Percentiles rank a stretch among this genome's conserved stretches.
These are phyloP conservation scores for Rhinichthys klamathensis DNA, from an alignment of 2,113 vertebrate species.

Conservation along the genomic window DNA sequence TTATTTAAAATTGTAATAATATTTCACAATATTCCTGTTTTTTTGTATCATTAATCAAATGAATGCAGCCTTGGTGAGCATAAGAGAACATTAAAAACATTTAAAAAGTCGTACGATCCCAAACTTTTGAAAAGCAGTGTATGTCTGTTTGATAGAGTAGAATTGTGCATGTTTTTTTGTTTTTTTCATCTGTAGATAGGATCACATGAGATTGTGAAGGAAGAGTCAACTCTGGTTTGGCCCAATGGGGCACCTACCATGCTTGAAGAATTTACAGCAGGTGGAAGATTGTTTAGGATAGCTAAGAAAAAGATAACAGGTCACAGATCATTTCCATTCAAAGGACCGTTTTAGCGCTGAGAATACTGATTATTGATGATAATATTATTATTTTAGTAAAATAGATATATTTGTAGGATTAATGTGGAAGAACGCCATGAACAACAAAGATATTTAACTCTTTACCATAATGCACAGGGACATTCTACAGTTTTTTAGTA, in stretches of 20 bases:
- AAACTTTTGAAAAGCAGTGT: too few relatives aligned
- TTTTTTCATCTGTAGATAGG: background rate
- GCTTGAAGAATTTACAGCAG: background rate
- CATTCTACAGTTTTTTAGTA: background rate
- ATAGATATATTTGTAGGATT: background rate
- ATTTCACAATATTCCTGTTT: too few relatives aligned
- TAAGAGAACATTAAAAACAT: too few relatives aligned
- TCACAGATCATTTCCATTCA: background rate
- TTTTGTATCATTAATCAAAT: too few relatives aligned
- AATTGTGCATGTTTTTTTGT: conserved; percentile 13
- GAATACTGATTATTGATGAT: background rate
- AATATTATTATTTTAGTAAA: background rate
- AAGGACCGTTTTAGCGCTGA: background rate
- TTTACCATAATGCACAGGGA: background rate
- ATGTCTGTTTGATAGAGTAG: conserved; percentile 10
- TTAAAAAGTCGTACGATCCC: too few relatives aligned
- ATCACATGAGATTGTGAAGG: background rate
- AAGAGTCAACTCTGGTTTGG: conserved; percentile 18
- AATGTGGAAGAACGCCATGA: background rate
- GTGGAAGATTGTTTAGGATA: background rate
- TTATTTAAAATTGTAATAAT: too few relatives aligned
- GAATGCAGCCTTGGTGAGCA: too few relatives aligned
- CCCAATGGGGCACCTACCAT: conserved; percentile 52
- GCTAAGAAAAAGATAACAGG: background rate
- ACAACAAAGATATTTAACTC: background rate